Evolutionary conservation across 2,888 invertebrate genomes (phyloP).

Genomic region (Eristalis intricaria): DNA sequence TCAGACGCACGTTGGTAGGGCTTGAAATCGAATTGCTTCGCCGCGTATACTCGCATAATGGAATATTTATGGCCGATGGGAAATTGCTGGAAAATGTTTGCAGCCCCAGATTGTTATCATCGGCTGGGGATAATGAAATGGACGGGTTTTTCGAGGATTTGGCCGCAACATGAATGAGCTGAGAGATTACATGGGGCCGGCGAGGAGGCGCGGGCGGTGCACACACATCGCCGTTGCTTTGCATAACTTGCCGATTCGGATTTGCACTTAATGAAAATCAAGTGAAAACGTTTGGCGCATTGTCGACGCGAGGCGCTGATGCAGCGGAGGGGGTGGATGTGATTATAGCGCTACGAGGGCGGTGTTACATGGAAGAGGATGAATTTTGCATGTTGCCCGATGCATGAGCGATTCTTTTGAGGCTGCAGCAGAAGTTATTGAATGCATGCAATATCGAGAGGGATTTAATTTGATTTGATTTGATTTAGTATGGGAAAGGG

Average conservation of each 20-base stretch:
- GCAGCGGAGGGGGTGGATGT: background rate
- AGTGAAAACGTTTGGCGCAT: background rate
- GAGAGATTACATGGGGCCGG: slow-evolving; percentile 10
- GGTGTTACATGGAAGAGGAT: background rate
- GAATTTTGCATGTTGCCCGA: background rate
- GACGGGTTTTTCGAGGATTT: slow-evolving; percentile 19
- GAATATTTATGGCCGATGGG: slow-evolving; percentile 49
- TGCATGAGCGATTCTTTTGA: background rate
- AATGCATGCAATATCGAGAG: background rate
- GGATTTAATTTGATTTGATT: background rate
- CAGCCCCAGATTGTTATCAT: slow-evolving; percentile 44
- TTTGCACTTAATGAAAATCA: background rate
- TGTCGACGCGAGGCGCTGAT: background rate
- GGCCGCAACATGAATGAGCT: slow-evolving; percentile 3
- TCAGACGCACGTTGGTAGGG: background rate
- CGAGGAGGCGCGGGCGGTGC: background rate
- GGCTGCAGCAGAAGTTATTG: background rate
- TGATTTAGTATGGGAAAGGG: background rate
- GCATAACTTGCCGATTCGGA: background rate
- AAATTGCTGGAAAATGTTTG: slow-evolving; percentile 52
- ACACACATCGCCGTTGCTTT: too few relatives aligned
- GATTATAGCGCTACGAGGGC: background rate
- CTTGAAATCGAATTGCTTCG: slow-evolving; percentile 31
- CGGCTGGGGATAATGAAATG: slow-evolving; percentile 42
- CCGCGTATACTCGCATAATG: background rate